Evolutionary conservation across 2,797 vertebrate genomes (phyloP), one percentile per base, ranked within the genome.

Genomic region (Sebastes goodei): DNA sequence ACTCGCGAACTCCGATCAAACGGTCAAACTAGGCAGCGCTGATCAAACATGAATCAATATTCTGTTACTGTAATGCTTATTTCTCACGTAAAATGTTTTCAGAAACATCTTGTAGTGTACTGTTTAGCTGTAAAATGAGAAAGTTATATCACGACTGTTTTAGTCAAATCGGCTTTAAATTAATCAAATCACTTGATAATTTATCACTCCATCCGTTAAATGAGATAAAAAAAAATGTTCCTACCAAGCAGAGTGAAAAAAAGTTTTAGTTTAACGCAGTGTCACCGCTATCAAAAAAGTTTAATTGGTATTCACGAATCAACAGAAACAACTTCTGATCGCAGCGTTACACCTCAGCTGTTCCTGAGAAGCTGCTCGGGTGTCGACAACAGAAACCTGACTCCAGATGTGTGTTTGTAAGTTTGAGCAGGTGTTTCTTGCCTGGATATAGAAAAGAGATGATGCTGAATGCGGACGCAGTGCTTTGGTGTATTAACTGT

Each of bases 361-460:
- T 71, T 81, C 63, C 83, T 0, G 74, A 63, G 57, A 78, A 86
- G 68, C 76, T 53, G 33, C 76, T 88, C 62, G 72, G 65, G 80
- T 57, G 81, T 35, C 56, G 69, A 4, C 56, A 70, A 20, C 69
- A 82, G 21, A 61, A 71, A 67, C 2, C 64, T 57, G 65, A 35
- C 20, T 73, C 14, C 60, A 71, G 49, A 59, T 71, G 75, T 10
- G 57, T 66, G 21, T 72, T 42, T 62, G 30, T 61, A 8, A 7
- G 55, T 72, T 17, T 74, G 55, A 17, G 21, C 67, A 33, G 49
- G 46, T 55, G 65, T 82, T 67, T 62, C 55, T 35, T 42, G 6
- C 17, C 25, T 67, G 30, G 35, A 53, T 32, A 46, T 21, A 59
- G 75, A n/a, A 35, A 23, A 46, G 27, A 61, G 42, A 56, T 5